These are phyloP conservation scores for Meda fulgida DNA, from an alignment of 2,797 vertebrate species.

Conservation along the genomic window DNA sequence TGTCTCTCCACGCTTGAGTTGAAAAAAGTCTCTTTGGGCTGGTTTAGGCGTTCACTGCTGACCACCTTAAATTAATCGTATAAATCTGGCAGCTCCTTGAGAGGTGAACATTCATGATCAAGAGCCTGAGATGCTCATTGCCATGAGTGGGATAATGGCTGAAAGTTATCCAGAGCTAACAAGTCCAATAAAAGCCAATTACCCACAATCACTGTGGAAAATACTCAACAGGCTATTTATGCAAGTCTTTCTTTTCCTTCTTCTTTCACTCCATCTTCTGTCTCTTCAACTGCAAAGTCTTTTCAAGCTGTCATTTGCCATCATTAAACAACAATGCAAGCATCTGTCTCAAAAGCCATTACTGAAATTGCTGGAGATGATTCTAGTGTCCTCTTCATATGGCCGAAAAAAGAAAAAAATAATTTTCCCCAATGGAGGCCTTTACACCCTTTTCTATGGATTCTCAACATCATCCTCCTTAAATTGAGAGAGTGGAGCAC, in stretches of 20 bases:
- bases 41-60: slow-evolving; percentile 31
- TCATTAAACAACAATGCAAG: slow-evolving; percentile 82
- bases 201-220: slow-evolving; percentile 58
- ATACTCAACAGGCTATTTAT: slow-evolving; percentile 63
- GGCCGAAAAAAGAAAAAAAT: slow-evolving; percentile 69
- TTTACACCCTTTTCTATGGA: slow-evolving; percentile 63
- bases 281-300: slow-evolving; percentile 59
- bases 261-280: slow-evolving; percentile 36
- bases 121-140: slow-evolving; percentile 39
- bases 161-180: slow-evolving; percentile 61
- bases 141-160: slow-evolving; percentile 49
- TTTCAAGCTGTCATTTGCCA: slow-evolving; percentile 77
- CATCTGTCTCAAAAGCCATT: slow-evolving; percentile 81
- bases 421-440: slow-evolving; percentile 75
- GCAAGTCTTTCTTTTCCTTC: slow-evolving; percentile 53
- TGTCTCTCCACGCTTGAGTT: slow-evolving; percentile 34
- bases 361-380: slow-evolving; percentile 86
- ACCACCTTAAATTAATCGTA: slow-evolving; percentile 22
- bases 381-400: slow-evolving; percentile 82
- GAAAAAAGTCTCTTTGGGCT: slow-evolving; percentile 15
- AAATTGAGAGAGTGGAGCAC: slow-evolving; percentile 64
- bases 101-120: slow-evolving; percentile 13
- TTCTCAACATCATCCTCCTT: slow-evolving; percentile 65
- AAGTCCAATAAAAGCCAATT: slow-evolving; percentile 62
- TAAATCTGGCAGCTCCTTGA: slow-evolving; percentile 9